These are phyloP conservation scores for Rhynchomys soricoides DNA, from an alignment of 2,113 vertebrate species.

Conservation along the genomic window DNA sequence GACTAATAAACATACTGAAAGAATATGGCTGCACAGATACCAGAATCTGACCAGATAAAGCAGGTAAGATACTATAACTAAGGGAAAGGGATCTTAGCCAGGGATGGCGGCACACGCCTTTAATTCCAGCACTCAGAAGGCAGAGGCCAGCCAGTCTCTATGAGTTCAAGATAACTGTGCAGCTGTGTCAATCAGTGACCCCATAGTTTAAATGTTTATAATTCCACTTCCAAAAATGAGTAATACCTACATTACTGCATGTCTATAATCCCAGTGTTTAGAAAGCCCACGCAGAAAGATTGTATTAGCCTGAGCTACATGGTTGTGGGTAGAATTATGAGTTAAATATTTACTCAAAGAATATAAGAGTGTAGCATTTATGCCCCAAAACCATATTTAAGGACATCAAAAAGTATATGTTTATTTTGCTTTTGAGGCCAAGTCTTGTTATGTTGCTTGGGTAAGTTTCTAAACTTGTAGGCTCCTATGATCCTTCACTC, in stretches of 20 bases:
- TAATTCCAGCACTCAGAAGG: not conserved
- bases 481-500: not conserved
- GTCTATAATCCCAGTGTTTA: not conserved
- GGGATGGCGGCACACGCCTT: not conserved
- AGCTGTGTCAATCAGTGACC: not conserved
- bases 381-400: not conserved
- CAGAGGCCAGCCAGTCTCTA: not conserved
- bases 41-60: slow-evolving; percentile 97
- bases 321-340: not conserved
- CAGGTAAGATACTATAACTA: slow-evolving; percentile 89
- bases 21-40: slow-evolving; percentile 92
- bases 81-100: slow-evolving; percentile 4
- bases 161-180: not conserved
- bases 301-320: not conserved
- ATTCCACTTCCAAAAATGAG: slow-evolving; percentile 34
- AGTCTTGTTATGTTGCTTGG: not conserved
- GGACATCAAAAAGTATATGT: not conserved
- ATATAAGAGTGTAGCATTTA: not conserved
- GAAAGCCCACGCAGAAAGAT: not conserved
- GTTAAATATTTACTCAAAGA: not conserved
- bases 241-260: not conserved
- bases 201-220: slow-evolving; percentile 11
- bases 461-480: not conserved
- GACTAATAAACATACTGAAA: slow-evolving; percentile 47
- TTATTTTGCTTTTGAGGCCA: not conserved